Percentiles rank a stretch among this genome's conserved stretches.
Evolutionary conservation across 2,888 invertebrate species (phyloP).

Genomic region (Euzophera pinguis): DNA sequence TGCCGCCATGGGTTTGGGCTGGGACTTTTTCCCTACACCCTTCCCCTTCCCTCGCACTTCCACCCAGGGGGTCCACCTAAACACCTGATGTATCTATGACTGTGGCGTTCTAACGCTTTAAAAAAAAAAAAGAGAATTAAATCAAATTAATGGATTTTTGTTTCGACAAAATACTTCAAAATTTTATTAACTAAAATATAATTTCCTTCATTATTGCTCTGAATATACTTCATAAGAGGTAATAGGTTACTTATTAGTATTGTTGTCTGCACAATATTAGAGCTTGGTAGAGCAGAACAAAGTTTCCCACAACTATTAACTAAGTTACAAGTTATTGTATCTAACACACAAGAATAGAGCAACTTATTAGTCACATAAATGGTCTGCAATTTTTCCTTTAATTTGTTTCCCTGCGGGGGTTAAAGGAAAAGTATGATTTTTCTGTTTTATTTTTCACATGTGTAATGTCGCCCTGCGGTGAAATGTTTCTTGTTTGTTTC

Average conservation of each 20-base stretch:
- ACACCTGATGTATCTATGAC: too few relatives aligned
- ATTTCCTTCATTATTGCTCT: background rate
- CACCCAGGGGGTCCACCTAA: too few relatives aligned
- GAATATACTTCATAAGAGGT: too few relatives aligned
- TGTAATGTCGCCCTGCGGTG: background rate
- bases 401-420: conserved; percentile 1
- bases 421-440: background rate
- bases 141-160: too few relatives aligned
- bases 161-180: too few relatives aligned
- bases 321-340: conserved; percentile 31
- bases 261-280: background rate
- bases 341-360: conserved; percentile 27
- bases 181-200: too few relatives aligned
- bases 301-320: conserved; percentile 29
- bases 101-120: too few relatives aligned
- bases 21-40: too few relatives aligned
- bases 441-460: background rate
- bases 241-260: too few relatives aligned
- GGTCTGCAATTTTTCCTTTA: conserved; percentile 33
- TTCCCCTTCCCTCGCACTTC: too few relatives aligned
- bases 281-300: background rate
- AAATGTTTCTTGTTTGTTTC: background rate
- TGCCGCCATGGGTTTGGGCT: too few relatives aligned
- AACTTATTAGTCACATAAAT: conserved; percentile 42
- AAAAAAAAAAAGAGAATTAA: too few relatives aligned